Conservation (phyloP, 2,113 vertebrate genomes). For the Leptobrachium leishanense region DNA sequence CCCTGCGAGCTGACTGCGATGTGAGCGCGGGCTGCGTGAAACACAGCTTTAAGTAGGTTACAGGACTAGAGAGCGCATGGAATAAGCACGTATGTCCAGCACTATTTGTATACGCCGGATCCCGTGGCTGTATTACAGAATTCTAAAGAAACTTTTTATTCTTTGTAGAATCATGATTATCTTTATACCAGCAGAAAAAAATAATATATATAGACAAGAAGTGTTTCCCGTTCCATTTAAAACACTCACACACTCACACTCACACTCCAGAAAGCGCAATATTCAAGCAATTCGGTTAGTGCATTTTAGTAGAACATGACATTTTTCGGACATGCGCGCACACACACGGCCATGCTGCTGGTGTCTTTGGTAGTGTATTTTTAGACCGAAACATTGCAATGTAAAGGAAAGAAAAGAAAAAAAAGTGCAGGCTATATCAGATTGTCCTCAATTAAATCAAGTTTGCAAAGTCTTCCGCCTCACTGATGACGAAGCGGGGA, state of each 20-base stretch:
- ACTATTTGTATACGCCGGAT: no score
- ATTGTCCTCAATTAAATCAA: conserved; percentile 16
- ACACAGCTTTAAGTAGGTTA: neutral
- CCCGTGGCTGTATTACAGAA: no score
- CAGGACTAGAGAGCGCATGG: neutral
- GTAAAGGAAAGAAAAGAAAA: neutral
- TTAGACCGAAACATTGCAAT: neutral
- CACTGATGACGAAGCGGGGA: neutral
- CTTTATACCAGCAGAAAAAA: no score
- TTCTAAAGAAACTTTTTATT: no score
- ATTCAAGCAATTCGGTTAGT: neutral
- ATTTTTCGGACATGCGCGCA: neutral
- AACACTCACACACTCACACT: neutral
- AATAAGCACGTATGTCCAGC: neutral
- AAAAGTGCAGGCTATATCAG: neutral
- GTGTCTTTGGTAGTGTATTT: conserved; percentile 19
- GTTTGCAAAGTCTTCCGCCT: no score
- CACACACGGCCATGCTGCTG: conserved; percentile 5
- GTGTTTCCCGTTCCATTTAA: no score
- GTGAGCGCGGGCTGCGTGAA: no score
- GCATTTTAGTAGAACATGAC: neutral
- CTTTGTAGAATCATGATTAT: no score
- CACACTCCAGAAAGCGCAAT: neutral
- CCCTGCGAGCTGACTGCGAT: neutral
- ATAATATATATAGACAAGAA: no score